phyloP scores from a whole-genome alignment of 2,113 vertebrate species.

The Mustela nigripes region DNA sequence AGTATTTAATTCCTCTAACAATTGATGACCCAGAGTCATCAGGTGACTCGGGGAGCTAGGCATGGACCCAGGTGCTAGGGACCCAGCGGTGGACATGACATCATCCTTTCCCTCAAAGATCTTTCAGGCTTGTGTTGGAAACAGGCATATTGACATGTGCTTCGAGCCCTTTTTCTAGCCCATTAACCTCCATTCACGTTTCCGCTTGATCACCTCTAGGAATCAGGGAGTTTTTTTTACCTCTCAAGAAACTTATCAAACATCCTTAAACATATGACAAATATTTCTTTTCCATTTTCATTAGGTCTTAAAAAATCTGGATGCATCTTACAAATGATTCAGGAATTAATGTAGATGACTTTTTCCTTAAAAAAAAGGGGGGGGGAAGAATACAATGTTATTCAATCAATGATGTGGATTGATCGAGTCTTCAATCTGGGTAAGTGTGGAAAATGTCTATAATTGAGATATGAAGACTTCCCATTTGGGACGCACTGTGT shows the following conservation, averaged over 20 bases:
- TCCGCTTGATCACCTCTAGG: neutral
- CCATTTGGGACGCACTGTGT: neutral
- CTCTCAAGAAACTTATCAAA: neutral
- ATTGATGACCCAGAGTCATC: neutral
- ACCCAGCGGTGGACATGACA: neutral
- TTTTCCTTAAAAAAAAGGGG: neutral
- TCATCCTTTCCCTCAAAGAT: neutral
- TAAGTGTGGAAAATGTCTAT: slow-evolving; percentile 39
- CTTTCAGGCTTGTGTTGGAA: neutral
- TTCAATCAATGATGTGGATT: slow-evolving; percentile 2
- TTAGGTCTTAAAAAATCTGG: neutral
- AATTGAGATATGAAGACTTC: neutral
- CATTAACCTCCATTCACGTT: neutral
- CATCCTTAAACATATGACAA: neutral
- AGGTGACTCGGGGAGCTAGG: neutral
- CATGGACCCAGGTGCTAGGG: neutral
- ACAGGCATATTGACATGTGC: neutral
- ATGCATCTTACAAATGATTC: neutral
- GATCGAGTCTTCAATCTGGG: neutral
- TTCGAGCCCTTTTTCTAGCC: neutral
- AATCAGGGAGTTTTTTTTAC: neutral
- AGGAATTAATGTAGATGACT: neutral
- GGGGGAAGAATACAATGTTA: neutral
- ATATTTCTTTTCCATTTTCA: neutral
- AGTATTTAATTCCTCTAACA: neutral